A percentile compares a stretch with the other conserved stretches of the same genome.
These are phyloP conservation scores for Turnix velox DNA, from an alignment of 2,113 vertebrate genomes.

Conservation along the genomic window DNA sequence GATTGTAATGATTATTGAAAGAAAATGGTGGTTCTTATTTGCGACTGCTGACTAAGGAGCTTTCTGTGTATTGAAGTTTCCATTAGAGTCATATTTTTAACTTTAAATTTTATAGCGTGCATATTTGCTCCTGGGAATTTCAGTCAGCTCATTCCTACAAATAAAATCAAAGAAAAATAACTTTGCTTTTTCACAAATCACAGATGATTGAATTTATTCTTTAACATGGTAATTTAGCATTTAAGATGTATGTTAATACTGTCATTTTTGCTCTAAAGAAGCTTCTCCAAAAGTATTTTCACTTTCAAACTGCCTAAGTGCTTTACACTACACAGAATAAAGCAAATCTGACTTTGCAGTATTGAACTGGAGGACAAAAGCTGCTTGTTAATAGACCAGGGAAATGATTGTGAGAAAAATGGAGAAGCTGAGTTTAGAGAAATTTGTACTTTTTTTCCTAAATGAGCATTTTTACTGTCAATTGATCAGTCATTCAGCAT, in stretches of 20 bases:
- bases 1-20: not conserved
- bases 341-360: constrained; percentile 26
- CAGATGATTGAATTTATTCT: constrained; percentile 31
- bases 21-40: not conserved
- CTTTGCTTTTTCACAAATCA: constrained; percentile 9
- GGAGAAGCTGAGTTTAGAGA: constrained; percentile 12
- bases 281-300: not conserved
- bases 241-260: constrained; percentile 10
- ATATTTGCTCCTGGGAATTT: not conserved
- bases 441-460: constrained; percentile 57
- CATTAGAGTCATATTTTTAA: constrained; percentile 42
- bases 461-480: constrained; percentile 44
- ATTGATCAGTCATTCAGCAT: constrained; percentile 33
- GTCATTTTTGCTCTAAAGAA: constrained; percentile 8
- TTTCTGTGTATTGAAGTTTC: not conserved
- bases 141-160: constrained; percentile 9
- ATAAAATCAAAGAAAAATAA: constrained; percentile 43
- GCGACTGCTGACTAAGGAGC: constrained; percentile 15
- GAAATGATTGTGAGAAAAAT: constrained; percentile 41
- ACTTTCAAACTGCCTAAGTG: constrained; percentile 20
- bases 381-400: constrained; percentile 7
- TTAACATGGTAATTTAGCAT: constrained; percentile 33
- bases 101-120: constrained; percentile 14
- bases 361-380: constrained; percentile 20
- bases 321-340: not conserved